A percentile compares a stretch with the other conserved stretches of the same genome.
Conservation (phyloP, 2,113 vertebrate species). For the Archocentrus centrarchus region DNA sequence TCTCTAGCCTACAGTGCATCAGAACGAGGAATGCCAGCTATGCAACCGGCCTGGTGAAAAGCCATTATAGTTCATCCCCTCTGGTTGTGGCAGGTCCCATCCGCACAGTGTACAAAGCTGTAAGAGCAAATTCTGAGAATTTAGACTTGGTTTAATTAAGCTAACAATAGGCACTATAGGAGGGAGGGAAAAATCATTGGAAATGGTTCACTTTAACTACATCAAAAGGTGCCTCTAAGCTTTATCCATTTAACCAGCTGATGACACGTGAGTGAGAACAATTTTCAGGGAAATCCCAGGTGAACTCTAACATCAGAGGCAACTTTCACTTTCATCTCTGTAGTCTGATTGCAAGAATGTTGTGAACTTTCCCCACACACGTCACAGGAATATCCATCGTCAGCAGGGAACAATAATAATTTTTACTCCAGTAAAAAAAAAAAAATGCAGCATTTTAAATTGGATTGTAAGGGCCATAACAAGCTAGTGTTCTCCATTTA, state of each 20-base stretch:
- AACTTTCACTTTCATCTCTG: conserved; percentile 56
- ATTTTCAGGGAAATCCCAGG: conserved; percentile 54
- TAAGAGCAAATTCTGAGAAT: conserved; percentile 12
- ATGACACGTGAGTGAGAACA: conserved; percentile 5
- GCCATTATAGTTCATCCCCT: conserved; percentile 68
- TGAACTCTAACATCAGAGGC: conserved; percentile 4
- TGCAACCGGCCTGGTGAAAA: conserved; percentile 72
- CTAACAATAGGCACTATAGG: conserved; percentile 54
- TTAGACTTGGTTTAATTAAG: conserved; percentile 55
- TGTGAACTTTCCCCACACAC: conserved; percentile 16
- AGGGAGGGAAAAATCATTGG: conserved; percentile 24
- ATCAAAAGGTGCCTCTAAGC: background rate
- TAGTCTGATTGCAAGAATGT: conserved; percentile 27
- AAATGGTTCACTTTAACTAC: conserved; percentile 1
- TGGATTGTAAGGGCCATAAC: background rate
- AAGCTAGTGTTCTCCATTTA: background rate
- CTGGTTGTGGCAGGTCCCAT: conserved; percentile 60
- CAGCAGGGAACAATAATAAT: conserved; percentile 5
- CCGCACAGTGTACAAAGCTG: conserved; percentile 43
- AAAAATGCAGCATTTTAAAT: background rate
- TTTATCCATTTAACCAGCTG: conserved; percentile 33
- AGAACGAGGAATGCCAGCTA: conserved; percentile 75
- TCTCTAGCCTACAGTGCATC: conserved; percentile 49
- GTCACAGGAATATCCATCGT: conserved; percentile 3
- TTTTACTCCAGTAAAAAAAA: background rate